Base-by-base conservation (phyloP, 2,888 invertebrate genomes). In the Macrosoma leucophasiata region DNA sequence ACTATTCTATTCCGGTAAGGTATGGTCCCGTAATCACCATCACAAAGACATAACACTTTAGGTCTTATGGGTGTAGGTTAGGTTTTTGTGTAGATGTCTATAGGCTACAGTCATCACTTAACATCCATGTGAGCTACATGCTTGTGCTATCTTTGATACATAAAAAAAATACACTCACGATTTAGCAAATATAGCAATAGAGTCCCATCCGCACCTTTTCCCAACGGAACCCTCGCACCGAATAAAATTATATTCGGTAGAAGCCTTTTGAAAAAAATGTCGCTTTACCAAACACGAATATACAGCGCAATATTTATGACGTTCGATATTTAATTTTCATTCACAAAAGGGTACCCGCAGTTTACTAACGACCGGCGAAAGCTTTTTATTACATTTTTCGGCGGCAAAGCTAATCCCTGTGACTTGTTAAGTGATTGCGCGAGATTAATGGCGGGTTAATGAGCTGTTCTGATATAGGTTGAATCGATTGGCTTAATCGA, bases 381-480 rank as follows among this genome's bases (percentile, higher is more conserved):
- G 46, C 57, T 59, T 59, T 64, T 65, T 63, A 55, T 54, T 49
- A 45, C 45, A 48, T 60, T 64, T 64, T 62, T 52, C 42, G 52
- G 48, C 49, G 43, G 40, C 41, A 46, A 56, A 55, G 55, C 58
- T 69, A 69, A 70, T 64, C 67, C 52, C 39, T 33, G 43, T 41
- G 56, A 54, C 58, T 68, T 64, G 72, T 71, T 74, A 70, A 72
- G 68, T 75, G 70, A 74, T 74, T 71, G 52, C 39, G 39, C 36
- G 48, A 64, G 66, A 72, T 72, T 71, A 71, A 74, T 73, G 71
- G 55, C 24, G 38, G 38, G 54, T 59, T 69, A 68, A 73, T 72
- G 71, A 67, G 63, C 29, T 51, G 46, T 43, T 44, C 33, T 38
- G 40, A 41, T 46, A 44, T 29, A 36, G 36, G 37, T 43, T 40